Conservation (phyloP, 2,888 invertebrate genomes). For the Mimumesa dahlbomi region DNA sequence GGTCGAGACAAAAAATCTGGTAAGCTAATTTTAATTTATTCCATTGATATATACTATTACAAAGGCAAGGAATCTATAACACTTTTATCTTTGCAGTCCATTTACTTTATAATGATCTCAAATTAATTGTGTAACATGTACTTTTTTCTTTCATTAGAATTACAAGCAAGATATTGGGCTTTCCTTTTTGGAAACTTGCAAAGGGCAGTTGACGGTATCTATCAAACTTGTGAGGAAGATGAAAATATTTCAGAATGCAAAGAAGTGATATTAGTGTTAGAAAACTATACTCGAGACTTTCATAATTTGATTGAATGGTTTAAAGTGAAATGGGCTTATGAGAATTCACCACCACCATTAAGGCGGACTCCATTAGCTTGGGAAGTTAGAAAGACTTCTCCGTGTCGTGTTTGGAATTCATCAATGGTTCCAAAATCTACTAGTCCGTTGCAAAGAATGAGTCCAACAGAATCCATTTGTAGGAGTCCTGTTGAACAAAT, state of each 20-base stretch:
- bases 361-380: conserved; percentile 95
- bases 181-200: conserved; percentile 96
- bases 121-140: background rate
- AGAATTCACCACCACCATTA: conserved; percentile 91
- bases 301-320: conserved; percentile 96
- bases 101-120: background rate
- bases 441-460: conserved; percentile 79
- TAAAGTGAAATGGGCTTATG: conserved; percentile 95
- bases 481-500: conserved; percentile 78
- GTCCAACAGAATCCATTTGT: conserved; percentile 70
- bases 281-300: conserved; percentile 97
- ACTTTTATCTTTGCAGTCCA: background rate
- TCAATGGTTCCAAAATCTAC: conserved; percentile 71
- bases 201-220: conserved; percentile 96
- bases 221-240: conserved; percentile 96
- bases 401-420: conserved; percentile 75
- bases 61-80: no score
- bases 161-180: conserved; percentile 97
- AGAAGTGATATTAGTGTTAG: conserved; percentile 96
- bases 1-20: conserved; percentile 92
- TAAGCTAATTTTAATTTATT: conserved; percentile 57
- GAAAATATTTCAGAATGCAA: conserved; percentile 97
- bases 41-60: background rate
- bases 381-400: conserved; percentile 95
- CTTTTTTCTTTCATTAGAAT: conserved; percentile 81